These are phyloP conservation scores for Tor tambroides DNA, from an alignment of 2,113 vertebrate species.

Conservation along the genomic window DNA sequence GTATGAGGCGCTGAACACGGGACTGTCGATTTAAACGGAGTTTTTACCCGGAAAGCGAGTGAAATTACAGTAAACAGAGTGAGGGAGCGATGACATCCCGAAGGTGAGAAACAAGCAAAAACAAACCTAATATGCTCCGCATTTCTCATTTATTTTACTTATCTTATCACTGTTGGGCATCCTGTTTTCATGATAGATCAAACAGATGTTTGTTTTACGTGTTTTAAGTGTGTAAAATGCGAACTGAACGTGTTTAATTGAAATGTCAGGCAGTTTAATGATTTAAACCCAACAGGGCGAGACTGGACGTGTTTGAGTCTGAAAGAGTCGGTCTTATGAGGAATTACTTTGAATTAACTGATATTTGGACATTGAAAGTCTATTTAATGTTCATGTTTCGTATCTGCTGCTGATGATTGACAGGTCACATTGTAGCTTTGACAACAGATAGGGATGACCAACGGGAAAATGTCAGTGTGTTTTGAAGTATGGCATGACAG, in stretches of 20 bases:
- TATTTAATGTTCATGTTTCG: not conserved
- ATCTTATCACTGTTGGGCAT: not conserved
- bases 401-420: not conserved
- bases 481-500: not conserved
- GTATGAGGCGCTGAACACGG: constrained; percentile 66
- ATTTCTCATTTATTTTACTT: constrained; percentile 21
- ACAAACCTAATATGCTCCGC: constrained; percentile 22
- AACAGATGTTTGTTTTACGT: not conserved
- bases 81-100: constrained; percentile 90
- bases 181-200: not conserved
- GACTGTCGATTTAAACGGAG: constrained; percentile 47
- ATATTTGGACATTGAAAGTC: not conserved
- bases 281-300: constrained; percentile 6
- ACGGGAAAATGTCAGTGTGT: not conserved
- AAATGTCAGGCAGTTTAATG: not conserved
- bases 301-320: constrained; percentile 10
- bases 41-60: constrained; percentile 60
- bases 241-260: not conserved
- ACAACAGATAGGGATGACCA: not conserved
- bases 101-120: constrained; percentile 78
- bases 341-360: not conserved
- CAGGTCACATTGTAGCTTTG: not conserved
- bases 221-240: not conserved
- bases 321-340: not conserved
- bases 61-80: constrained; percentile 67